Evolutionary conservation across 2,888 invertebrate genomes (phyloP), one percentile per base, ranked within the genome.

Genomic region (Microchrysa polita): DNA sequence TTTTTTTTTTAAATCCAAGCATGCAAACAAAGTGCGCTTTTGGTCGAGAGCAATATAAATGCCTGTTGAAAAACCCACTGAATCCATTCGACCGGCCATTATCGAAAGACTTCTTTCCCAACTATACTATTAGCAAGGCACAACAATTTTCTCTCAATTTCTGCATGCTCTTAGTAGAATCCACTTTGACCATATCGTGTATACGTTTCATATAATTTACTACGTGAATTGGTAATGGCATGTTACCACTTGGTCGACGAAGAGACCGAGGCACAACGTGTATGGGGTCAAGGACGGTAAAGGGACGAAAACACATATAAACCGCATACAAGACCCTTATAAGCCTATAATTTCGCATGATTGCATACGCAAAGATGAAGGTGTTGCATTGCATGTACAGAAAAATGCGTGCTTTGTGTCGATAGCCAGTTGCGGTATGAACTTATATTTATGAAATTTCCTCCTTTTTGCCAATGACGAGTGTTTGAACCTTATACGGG

Each of bases 291-390:
- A 34, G 27, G 27, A 34, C 27, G 27, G 27, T 5, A 34, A 5
- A 34, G 27, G 27, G 27, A 34, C 27, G 27, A 7, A 34, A n/a
- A n/a, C n/a, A n/a, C n/a, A n/a, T n/a, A n/a, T 7, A 34, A 34
- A 34, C 27, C 27, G 60, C 60, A 23, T 60, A 23, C 34, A 20
- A 48, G 65, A 14, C 48, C 48, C 65, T 65, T 44, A 55, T 69
- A 55, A 55, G 69, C 40, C 69, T 57, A 69, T 69, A 69, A 69
- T 69, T 69, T 69, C 57, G 69, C 69, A 55, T 55, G 69, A 55
- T 5, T 69, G 55, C 55, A 55, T 57, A 57, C 34, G 55, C 27
- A 67, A 67, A 67, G 48, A 23, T 18, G 34, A 69, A 42, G 69
- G 55, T 55, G 34, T 55, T 69, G 40, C 55, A 55, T 67, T 53